Base-by-base conservation (phyloP, 2,113 vertebrate species). In the Tachuris rubrigastra region DNA sequence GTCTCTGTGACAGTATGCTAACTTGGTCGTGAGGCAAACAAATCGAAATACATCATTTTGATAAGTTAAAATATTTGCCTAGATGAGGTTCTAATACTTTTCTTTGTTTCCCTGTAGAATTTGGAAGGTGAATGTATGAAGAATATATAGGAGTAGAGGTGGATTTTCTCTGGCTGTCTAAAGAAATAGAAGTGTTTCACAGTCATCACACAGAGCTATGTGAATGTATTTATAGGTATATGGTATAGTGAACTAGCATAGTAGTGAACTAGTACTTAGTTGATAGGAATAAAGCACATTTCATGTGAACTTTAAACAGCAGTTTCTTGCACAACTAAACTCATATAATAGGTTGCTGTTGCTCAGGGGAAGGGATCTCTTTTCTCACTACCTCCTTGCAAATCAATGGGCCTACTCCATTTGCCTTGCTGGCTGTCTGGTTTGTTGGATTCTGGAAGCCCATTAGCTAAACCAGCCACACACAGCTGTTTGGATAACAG, bases 401-500 rank as follows among this genome's bases (percentile, higher is more conserved):
- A 17, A 55, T 47, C 69, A 1, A 0, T 37, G 14, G n/a, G 4
- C n/a, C 41, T 69, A 2, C 30, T 53, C 35, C 2, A 0, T 79
- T 85, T 74, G 27, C 66, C 33, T 58, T 81, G 24, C 28, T 90
- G 41, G 6, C 28, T 66, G 9, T 39, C 27, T 77, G 81, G 37
- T 37, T 78, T 68, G n/a, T 67, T 27, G 35, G 30, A 46, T 63
- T 49, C 42, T 63, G 47, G 33, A 47, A 52, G 21, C 44, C 53
- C 8, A 0, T 69, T 49, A 14, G 39, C 77, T 60, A 74, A 67
- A 68, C 12, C 44, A 90, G 35, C 52, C 49, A 24, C 79, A 28
- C 1, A 1, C 28, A 47, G 9, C 9, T 49, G 14, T 44, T 46
- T 11, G 44, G 35, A 3, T 69, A 23, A 28, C 39, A 16, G 37